Conservation (phyloP, 2,113 vertebrate genomes). For the Craseonycteris thonglongyai region DNA sequence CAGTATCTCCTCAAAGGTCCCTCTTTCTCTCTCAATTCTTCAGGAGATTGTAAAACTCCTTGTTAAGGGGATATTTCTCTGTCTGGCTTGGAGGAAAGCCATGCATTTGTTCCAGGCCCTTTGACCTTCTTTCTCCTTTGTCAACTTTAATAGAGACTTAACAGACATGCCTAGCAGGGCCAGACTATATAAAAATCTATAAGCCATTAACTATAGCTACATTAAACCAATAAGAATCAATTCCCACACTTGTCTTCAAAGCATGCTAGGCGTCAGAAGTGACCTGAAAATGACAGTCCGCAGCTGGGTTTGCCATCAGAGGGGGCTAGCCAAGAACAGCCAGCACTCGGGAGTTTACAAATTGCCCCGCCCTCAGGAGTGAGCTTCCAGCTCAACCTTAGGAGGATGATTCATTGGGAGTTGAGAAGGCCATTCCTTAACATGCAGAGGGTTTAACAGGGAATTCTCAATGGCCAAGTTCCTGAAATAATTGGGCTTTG, state of each 20-base stretch:
- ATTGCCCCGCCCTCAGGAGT: neutral
- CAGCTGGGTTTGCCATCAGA: neutral
- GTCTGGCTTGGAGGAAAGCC: slow-evolving; percentile 16
- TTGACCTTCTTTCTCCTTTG: slow-evolving; percentile 40
- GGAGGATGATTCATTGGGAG: neutral
- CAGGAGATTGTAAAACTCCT: neutral
- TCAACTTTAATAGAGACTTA: slow-evolving; percentile 52
- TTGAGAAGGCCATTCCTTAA: slow-evolving; percentile 21
- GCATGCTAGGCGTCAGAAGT: slow-evolving; percentile 18
- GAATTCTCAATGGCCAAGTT: slow-evolving; percentile 47
- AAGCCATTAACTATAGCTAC: slow-evolving; percentile 56
- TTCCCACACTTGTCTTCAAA: slow-evolving; percentile 47
- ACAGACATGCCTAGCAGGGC: slow-evolving; percentile 15
- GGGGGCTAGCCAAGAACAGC: neutral
- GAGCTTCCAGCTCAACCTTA: neutral
- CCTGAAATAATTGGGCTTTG: slow-evolving; percentile 50
- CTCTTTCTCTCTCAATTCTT: neutral
- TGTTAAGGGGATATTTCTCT: neutral
- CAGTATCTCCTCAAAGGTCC: neutral
- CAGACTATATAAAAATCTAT: slow-evolving; percentile 55
- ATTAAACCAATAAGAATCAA: slow-evolving; percentile 62
- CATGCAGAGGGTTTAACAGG: neutral
- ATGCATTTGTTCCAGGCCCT: neutral
- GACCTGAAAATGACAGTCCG: neutral
- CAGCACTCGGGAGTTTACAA: neutral